These are phyloP conservation scores for Argya squamiceps DNA, from an alignment of 2,797 vertebrate genomes.

Conservation along the genomic window DNA sequence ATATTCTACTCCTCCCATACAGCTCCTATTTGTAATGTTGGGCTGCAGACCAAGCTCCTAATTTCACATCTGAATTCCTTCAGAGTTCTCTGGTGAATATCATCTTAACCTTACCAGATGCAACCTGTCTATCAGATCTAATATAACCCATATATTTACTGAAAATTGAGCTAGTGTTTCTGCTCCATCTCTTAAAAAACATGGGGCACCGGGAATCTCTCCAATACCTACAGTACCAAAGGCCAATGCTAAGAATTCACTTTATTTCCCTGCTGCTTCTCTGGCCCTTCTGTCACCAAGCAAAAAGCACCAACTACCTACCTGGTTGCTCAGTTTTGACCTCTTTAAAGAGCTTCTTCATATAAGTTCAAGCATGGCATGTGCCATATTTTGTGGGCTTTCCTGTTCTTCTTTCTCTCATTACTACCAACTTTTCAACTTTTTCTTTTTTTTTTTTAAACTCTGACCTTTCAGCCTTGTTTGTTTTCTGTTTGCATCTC, in stretches of 20 bases:
- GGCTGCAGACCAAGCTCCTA: background rate
- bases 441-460: background rate
- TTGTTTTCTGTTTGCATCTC: background rate
- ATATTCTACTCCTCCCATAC: background rate
- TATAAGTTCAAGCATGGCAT: background rate
- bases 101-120: background rate
- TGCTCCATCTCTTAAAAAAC: background rate
- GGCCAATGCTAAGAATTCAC: background rate
- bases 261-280: background rate
- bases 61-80: slow-evolving; percentile 1
- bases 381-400: background rate
- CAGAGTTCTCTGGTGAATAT: background rate
- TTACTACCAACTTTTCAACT: fast-evolving
- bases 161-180: background rate
- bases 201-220: background rate
- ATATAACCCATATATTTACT: background rate
- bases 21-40: background rate
- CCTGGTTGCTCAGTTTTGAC: background rate
- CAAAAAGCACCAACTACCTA: background rate
- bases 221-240: background rate
- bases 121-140: background rate
- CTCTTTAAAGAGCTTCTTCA: background rate
- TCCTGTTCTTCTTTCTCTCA: background rate
- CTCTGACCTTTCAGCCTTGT: background rate
- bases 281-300: background rate